Conservation (phyloP, 2,797 vertebrate species). For the Gila robusta region DNA sequence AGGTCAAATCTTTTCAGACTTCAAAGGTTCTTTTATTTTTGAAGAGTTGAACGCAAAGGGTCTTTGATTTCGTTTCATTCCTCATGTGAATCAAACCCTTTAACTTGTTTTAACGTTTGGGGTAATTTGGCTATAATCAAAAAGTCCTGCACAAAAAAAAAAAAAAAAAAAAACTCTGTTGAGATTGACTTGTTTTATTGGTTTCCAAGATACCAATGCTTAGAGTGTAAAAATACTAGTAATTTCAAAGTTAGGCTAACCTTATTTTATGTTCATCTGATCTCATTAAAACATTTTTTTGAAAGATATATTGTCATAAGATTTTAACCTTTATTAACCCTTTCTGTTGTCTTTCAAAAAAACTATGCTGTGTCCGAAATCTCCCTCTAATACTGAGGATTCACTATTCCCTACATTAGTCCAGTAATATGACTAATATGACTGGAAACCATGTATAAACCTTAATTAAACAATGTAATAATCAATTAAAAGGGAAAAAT, state of each 20-base stretch:
- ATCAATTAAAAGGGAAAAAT: background rate
- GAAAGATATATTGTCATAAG: background rate
- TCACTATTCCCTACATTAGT: no score
- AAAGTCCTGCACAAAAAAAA: constrained; percentile 5
- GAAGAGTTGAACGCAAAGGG: background rate
- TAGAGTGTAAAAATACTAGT: background rate
- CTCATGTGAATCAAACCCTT: constrained; percentile 33
- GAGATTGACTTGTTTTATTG: background rate
- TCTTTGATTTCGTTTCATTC: constrained; percentile 27
- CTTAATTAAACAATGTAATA: background rate
- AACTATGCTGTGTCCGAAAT: no score
- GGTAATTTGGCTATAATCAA: constrained; percentile 7
- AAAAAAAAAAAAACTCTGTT: background rate
- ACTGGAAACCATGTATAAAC: background rate
- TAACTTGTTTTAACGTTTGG: constrained; percentile 18
- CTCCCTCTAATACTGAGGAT: no score
- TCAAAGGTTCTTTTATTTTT: constrained; percentile 20
- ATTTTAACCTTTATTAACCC: background rate
- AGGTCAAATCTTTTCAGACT: constrained; percentile 47
- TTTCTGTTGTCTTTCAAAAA: background rate
- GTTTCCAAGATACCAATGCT: background rate
- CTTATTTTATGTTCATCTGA: background rate
- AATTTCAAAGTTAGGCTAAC: background rate
- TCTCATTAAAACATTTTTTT: background rate
- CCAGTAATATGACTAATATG: no score